Percentiles rank a stretch among this genome's conserved stretches.
Conservation (phyloP, 1,140 invertebrate genomes). For the Tetramorium alpestre region DNA sequence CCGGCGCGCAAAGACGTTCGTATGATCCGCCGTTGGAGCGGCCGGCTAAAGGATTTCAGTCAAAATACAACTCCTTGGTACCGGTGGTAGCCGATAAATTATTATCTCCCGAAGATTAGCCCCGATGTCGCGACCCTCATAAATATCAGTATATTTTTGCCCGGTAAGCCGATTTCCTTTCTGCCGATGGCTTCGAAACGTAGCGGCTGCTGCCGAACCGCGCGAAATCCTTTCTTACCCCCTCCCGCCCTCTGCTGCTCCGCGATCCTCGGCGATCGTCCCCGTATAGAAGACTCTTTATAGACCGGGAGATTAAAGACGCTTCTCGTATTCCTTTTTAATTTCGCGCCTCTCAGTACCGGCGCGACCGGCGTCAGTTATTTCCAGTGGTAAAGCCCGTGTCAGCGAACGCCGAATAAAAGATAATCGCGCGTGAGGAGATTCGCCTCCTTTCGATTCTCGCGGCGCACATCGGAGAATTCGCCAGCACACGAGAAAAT, state of each 20-base stretch:
- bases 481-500: neutral
- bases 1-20: slow-evolving; percentile 62
- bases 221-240: slow-evolving; percentile 78
- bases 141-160: slow-evolving; percentile 85
- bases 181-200: slow-evolving; percentile 83
- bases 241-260: slow-evolving; percentile 39
- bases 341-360: slow-evolving; percentile 65
- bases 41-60: slow-evolving; percentile 74
- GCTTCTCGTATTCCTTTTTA: slow-evolving; percentile 77
- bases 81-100: slow-evolving; percentile 82
- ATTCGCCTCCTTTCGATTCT: slow-evolving; percentile 43
- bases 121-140: slow-evolving; percentile 85
- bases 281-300: slow-evolving; percentile 74
- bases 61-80: slow-evolving; percentile 76
- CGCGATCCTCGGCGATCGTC: slow-evolving; percentile 51
- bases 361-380: slow-evolving; percentile 30
- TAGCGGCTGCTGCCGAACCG: slow-evolving; percentile 82
- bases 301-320: slow-evolving; percentile 84
- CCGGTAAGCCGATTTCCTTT: slow-evolving; percentile 85
- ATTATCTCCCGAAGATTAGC: slow-evolving; percentile 85
- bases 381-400: slow-evolving; percentile 51
- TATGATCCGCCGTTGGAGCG: slow-evolving; percentile 60
- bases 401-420: slow-evolving; percentile 58
- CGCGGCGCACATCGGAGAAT: neutral
- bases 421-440: slow-evolving; percentile 45